Evolutionary conservation across 2,888 invertebrate genomes (phyloP).

Genomic region (Pinctada fucata): DNA sequence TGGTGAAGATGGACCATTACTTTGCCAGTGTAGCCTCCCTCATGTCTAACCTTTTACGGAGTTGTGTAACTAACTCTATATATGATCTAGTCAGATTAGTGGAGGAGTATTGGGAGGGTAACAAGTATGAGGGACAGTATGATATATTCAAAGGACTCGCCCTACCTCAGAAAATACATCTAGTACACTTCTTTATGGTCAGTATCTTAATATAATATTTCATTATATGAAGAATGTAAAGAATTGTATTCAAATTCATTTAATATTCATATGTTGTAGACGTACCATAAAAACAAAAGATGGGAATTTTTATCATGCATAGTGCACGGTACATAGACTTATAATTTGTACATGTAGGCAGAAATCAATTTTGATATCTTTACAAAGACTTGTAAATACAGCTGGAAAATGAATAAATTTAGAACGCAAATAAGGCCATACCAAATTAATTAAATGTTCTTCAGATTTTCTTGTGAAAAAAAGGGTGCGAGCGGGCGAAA

Average conservation of each 20-base stretch:
- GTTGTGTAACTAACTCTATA: conserved; percentile 72
- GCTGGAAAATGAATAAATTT: too few relatives aligned
- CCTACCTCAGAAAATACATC: conserved; percentile 64
- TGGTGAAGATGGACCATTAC: conserved; percentile 82
- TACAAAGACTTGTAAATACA: too few relatives aligned
- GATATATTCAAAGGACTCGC: conserved; percentile 69
- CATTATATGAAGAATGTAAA: background rate
- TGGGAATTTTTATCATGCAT: too few relatives aligned
- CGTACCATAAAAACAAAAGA: too few relatives aligned
- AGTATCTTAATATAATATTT: conserved; percentile 33
- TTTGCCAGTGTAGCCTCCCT: conserved; percentile 85
- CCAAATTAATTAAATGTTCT: too few relatives aligned
- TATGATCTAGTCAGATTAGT: conserved; percentile 72
- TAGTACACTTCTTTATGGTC: conserved; percentile 72
- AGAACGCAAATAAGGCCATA: background rate
- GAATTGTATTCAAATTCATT: background rate
- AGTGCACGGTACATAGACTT: too few relatives aligned
- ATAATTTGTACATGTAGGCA: too few relatives aligned
- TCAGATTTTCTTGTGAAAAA: too few relatives aligned
- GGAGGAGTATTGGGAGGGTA: conserved; percentile 73
- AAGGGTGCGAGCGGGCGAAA: too few relatives aligned
- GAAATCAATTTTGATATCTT: too few relatives aligned
- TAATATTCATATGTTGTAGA: too few relatives aligned
- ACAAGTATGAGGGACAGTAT: conserved; percentile 73
- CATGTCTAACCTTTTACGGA: conserved; percentile 86